Percentiles rank a stretch among this genome's conserved stretches.
Conservation (phyloP, 2,113 vertebrate species). For the Dromaius novaehollandiae region DNA sequence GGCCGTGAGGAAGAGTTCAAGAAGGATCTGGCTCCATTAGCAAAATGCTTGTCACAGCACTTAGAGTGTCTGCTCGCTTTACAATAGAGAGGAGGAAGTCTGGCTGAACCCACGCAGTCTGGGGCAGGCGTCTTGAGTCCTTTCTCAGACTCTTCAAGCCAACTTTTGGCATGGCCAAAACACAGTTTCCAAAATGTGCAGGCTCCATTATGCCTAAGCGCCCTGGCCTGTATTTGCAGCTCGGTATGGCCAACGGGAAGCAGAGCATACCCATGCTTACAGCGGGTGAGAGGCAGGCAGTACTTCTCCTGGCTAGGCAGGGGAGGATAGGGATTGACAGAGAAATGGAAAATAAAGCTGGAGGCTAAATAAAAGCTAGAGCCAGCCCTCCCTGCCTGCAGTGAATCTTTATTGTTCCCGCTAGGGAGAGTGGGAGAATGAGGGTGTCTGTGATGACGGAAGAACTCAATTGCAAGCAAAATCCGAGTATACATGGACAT, state of each 20-base stretch:
- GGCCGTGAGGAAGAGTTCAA: background rate
- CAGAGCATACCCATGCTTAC: background rate
- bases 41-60: rapidly evolving
- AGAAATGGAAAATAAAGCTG: background rate
- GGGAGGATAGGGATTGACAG: background rate
- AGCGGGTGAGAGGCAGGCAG: background rate
- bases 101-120: background rate
- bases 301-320: too few relatives aligned
- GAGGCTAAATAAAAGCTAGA: background rate
- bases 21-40: background rate
- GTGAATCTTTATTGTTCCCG: background rate
- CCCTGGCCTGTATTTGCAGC: background rate
- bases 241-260: background rate
- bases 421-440: background rate
- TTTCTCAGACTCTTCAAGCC: background rate
- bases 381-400: rapidly evolving
- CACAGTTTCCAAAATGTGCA: background rate
- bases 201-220: background rate
- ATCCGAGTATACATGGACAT: background rate
- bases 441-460: background rate
- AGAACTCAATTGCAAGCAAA: background rate
- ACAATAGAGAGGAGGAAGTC: background rate
- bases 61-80: rapidly evolving
- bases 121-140: background rate
- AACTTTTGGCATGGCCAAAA: background rate